A percentile compares a stretch with the other conserved stretches of the same genome.
Conservation (phyloP, 2,113 vertebrate genomes). For the Polyodon spathula region DNA sequence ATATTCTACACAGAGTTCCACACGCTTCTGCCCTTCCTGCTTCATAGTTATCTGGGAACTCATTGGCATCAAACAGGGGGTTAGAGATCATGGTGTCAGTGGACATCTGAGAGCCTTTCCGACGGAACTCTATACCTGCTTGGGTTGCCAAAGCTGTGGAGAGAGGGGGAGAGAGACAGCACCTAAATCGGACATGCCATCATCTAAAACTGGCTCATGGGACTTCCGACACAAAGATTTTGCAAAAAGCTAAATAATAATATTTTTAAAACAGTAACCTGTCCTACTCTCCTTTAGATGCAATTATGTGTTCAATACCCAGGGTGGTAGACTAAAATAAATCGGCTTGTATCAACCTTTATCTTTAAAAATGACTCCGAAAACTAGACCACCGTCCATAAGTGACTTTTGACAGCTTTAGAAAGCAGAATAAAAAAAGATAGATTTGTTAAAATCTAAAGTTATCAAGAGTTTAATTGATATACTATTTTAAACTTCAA, state of each 20-base stretch:
- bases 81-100: conserved; percentile 89
- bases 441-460: no score
- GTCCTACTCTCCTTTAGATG: no score
- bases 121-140: conserved; percentile 77
- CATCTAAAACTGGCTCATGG: conserved; percentile 52
- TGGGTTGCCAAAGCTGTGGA: conserved; percentile 80
- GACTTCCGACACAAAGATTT: conserved; percentile 86
- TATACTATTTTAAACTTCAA: no score
- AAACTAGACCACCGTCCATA: no score
- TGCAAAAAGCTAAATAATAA: conserved; percentile 22
- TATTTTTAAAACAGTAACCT: no score
- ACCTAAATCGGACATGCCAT: conserved; percentile 36
- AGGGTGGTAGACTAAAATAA: no score
- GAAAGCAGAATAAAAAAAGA: no score
- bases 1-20: conserved; percentile 89
- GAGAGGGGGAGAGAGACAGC: conserved; percentile 38
- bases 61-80: conserved; percentile 77
- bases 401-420: no score
- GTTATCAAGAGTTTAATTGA: no score
- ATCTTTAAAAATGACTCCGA: no score
- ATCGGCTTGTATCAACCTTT: no score
- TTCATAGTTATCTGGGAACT: conserved; percentile 93
- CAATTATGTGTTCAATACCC: no score
- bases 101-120: conserved; percentile 91
- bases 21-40: conserved; percentile 89